Conservation (phyloP, 2,113 vertebrate species). For the Abramis brama region DNA sequence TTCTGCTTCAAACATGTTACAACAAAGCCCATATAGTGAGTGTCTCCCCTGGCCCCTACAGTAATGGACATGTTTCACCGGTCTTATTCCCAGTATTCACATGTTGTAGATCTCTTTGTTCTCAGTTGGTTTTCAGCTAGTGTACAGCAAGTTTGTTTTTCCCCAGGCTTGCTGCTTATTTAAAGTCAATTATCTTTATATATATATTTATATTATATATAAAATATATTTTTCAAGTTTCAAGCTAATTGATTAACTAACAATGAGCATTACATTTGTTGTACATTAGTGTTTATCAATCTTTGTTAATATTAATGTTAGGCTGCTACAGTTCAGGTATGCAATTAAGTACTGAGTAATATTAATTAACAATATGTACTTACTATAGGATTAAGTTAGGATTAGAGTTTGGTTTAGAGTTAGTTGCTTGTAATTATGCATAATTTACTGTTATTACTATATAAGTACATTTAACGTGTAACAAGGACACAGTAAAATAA, state of each 20-base stretch:
- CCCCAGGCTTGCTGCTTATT: not conserved
- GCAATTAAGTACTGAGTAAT: too few relatives aligned
- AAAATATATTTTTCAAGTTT: not conserved
- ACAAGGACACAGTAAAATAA: too few relatives aligned
- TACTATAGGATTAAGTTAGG: too few relatives aligned
- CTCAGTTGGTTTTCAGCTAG: not conserved
- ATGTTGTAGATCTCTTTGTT: slow-evolving; percentile 21
- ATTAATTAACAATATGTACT: too few relatives aligned
- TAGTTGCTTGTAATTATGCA: too few relatives aligned
- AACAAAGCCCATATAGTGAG: slow-evolving; percentile 28
- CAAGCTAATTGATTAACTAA: not conserved
- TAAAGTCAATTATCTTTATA: not conserved
- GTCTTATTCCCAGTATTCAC: slow-evolving; percentile 10
- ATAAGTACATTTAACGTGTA: too few relatives aligned
- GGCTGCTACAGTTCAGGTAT: too few relatives aligned
- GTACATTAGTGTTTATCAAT: not conserved
- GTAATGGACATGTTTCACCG: slow-evolving; percentile 30
- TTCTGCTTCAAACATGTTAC: slow-evolving; percentile 41
- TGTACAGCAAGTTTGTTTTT: not conserved
- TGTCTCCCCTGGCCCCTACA: not conserved
- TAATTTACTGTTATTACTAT: too few relatives aligned
- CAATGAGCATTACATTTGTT: not conserved
- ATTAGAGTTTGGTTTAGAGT: too few relatives aligned
- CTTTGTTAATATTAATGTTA: not conserved
- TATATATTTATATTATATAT: too few relatives aligned